Percentiles rank a stretch among this genome's conserved stretches.
phyloP scores from a whole-genome alignment of 1,140 invertebrate genomes.

The Brachionus plicatilis region DNA sequence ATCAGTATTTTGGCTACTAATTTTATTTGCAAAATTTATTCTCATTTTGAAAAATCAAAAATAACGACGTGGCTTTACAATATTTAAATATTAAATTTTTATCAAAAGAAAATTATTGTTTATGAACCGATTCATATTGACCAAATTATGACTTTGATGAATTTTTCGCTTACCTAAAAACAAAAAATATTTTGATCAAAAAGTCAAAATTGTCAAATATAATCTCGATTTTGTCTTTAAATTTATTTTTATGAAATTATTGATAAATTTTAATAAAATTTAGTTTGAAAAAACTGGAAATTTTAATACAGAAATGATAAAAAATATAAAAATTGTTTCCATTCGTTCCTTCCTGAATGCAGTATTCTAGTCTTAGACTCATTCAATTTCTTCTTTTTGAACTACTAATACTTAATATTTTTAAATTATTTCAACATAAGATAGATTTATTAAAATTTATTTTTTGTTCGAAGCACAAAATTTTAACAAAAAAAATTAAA shows the following conservation, averaged over 20 bases:
- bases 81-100: neutral
- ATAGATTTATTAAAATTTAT: neutral
- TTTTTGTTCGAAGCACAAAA: neutral
- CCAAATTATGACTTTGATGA: neutral
- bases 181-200: too few species aligned
- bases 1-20: neutral
- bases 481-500: neutral
- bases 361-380: too few species aligned
- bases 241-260: too few species aligned
- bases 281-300: too few species aligned
- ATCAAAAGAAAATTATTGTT: too few species aligned
- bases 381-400: neutral
- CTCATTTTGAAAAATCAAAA: neutral
- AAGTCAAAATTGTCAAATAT: too few species aligned
- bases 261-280: too few species aligned
- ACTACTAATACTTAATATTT: neutral
- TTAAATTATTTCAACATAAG: neutral
- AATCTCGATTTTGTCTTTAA: too few species aligned
- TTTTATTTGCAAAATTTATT: neutral
- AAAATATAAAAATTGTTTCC: too few species aligned
- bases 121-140: neutral
- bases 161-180: too few species aligned
- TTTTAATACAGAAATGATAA: too few species aligned
- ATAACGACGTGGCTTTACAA: neutral
- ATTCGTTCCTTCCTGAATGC: too few species aligned